Conservation (phyloP, 2,888 invertebrate species). For the Ommatoiulus sabulosus region DNA sequence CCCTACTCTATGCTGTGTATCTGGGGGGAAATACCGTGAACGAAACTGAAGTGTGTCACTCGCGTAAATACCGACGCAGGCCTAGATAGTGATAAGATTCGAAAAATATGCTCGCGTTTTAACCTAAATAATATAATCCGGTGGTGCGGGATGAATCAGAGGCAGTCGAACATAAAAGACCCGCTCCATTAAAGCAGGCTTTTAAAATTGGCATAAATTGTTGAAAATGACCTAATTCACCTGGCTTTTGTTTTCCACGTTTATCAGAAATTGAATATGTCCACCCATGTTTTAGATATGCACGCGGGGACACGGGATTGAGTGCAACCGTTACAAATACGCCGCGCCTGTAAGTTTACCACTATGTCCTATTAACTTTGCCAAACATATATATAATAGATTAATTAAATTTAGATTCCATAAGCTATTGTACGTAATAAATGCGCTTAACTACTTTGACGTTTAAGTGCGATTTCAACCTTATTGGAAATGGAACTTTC, state of each 20-base stretch:
- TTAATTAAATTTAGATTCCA: too few relatives aligned
- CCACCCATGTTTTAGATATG: not conserved
- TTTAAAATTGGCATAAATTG: not conserved
- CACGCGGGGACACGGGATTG: not conserved
- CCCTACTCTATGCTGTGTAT: not conserved
- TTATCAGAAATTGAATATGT: not conserved
- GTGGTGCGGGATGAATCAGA: not conserved
- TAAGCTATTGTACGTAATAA: too few relatives aligned
- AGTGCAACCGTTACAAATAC: too few relatives aligned
- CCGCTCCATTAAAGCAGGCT: not conserved
- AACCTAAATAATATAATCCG: not conserved
- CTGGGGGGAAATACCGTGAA: not conserved
- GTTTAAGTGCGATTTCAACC: too few relatives aligned
- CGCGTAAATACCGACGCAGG: not conserved
- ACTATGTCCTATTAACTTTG: too few relatives aligned
- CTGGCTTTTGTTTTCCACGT: not conserved
- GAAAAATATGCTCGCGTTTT: constrained; percentile 10
- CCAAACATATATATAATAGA: too few relatives aligned
- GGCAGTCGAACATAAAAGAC: not conserved
- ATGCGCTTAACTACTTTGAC: too few relatives aligned
- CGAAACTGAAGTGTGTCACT: not conserved
- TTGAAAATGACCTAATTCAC: not conserved
- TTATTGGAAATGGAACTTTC: too few relatives aligned
- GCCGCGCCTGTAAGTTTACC: too few relatives aligned
- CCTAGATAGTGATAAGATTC: constrained; percentile 11